A percentile compares a stretch with the other conserved stretches of the same genome.
phyloP scores from a whole-genome alignment of 2,797 vertebrate species.

The Synanceia verrucosa region DNA sequence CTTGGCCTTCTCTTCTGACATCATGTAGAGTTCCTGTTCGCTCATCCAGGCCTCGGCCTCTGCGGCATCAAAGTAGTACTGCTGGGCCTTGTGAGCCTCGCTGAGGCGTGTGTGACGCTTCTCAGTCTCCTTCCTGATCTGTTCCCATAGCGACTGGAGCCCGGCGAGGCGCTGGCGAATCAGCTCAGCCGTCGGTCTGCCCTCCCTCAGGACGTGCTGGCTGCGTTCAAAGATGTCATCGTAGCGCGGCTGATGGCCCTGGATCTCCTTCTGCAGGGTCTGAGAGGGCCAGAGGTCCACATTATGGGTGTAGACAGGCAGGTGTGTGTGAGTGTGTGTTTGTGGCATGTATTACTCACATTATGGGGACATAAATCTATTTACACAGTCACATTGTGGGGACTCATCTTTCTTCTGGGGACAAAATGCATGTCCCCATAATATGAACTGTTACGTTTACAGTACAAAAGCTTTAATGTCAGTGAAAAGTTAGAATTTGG shows the following conservation, averaged over 20 bases:
- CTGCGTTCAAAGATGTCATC: slow-evolving; percentile 97
- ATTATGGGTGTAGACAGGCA: not conserved
- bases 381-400: too few relatives aligned
- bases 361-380: too few relatives aligned
- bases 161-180: slow-evolving; percentile 89
- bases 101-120: slow-evolving; percentile 90
- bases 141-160: slow-evolving; percentile 90
- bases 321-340: not conserved
- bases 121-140: slow-evolving; percentile 90
- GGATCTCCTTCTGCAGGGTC: slow-evolving; percentile 98
- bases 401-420: too few relatives aligned
- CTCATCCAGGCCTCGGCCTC: slow-evolving; percentile 99
- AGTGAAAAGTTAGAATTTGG: too few relatives aligned
- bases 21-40: slow-evolving; percentile 99
- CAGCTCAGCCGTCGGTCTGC: slow-evolving; percentile 82
- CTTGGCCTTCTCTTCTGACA: slow-evolving; percentile 99
- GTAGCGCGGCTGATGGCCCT: slow-evolving; percentile 96
- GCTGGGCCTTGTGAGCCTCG: slow-evolving; percentile 95
- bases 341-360: too few relatives aligned
- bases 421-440: too few relatives aligned
- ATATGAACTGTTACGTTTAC: too few relatives aligned
- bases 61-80: slow-evolving; percentile 94
- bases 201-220: slow-evolving; percentile 87
- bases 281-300: slow-evolving; percentile 54
- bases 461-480: too few relatives aligned